phyloP scores from a whole-genome alignment of 2,113 vertebrate species.

The Poeciliopsis occidentalis region DNA sequence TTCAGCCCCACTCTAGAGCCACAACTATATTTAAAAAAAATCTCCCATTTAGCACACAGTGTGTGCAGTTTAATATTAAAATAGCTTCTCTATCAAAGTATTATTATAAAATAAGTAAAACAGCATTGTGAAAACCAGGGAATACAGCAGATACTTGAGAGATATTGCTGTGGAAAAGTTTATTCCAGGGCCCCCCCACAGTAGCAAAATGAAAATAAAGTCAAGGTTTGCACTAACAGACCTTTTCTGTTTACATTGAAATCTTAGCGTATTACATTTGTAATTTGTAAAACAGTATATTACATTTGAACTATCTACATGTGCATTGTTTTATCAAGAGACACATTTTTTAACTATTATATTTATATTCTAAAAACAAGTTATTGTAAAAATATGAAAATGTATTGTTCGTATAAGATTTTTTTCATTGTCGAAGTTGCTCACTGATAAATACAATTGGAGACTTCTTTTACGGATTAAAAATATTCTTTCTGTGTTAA shows the following conservation, averaged over 20 bases:
- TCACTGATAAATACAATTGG: too few relatives aligned
- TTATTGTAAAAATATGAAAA: neutral
- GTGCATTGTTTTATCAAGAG: neutral
- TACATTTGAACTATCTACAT: neutral
- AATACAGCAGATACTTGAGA: neutral
- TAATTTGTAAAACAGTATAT: neutral
- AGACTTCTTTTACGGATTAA: too few relatives aligned
- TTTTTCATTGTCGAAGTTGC: too few relatives aligned
- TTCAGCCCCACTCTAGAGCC: neutral
- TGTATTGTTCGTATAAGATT: too few relatives aligned
- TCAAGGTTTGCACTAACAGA: neutral
- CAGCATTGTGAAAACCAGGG: neutral
- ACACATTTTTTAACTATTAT: neutral
- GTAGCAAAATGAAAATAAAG: too few relatives aligned
- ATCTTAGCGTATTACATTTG: neutral
- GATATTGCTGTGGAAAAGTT: neutral
- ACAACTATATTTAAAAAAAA: neutral
- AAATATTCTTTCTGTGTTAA: too few relatives aligned
- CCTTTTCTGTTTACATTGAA: neutral
- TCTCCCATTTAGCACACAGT: neutral
- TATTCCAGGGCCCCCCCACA: too few relatives aligned
- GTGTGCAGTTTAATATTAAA: too few relatives aligned
- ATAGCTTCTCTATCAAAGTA: too few relatives aligned
- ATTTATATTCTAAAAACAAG: neutral
- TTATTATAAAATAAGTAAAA: neutral